These are phyloP conservation scores for Sebastes dallii DNA, from an alignment of 2,797 vertebrate genomes.

Conservation along the genomic window DNA sequence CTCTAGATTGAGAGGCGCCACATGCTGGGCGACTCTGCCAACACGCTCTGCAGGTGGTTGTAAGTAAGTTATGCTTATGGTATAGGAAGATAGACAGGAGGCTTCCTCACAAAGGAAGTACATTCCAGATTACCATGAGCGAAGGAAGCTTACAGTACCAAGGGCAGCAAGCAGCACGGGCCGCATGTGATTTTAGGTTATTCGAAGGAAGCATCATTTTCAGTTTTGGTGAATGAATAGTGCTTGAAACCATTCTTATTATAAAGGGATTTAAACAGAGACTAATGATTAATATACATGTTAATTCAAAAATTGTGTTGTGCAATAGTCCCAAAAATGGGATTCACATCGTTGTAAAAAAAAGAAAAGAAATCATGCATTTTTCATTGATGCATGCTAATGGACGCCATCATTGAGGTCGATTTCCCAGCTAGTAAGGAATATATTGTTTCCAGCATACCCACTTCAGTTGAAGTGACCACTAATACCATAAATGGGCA, in stretches of 20 bases:
- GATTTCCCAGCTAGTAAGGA: constrained; percentile 10
- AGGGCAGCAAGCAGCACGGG: constrained; percentile 10
- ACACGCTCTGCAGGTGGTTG: constrained; percentile 55
- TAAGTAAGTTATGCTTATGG: constrained; percentile 36
- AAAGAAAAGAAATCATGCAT: background rate
- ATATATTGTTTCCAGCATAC: constrained; percentile 44
- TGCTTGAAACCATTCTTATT: constrained; percentile 45
- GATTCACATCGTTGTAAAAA: constrained; percentile 13
- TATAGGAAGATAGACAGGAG: constrained; percentile 14
- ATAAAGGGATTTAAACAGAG: constrained; percentile 41
- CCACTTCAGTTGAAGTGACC: constrained; percentile 38
- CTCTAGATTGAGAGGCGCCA: constrained; percentile 25
- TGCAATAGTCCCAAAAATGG: constrained; percentile 18
- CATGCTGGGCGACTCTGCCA: constrained; percentile 48
- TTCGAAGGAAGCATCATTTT: constrained; percentile 6
- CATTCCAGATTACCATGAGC: constrained; percentile 7
- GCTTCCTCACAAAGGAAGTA: constrained; percentile 2
- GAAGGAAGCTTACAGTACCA: background rate
- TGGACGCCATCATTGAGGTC: background rate
- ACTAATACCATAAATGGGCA: constrained; percentile 14
- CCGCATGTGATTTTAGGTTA: background rate
- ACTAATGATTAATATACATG: constrained; percentile 52
- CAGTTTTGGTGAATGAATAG: constrained; percentile 46
- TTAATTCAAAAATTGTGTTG: constrained; percentile 34
- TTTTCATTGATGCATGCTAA: constrained; percentile 16